Conservation (phyloP, 2,113 vertebrate species). For the Rhynchopsitta pachyrhyncha region DNA sequence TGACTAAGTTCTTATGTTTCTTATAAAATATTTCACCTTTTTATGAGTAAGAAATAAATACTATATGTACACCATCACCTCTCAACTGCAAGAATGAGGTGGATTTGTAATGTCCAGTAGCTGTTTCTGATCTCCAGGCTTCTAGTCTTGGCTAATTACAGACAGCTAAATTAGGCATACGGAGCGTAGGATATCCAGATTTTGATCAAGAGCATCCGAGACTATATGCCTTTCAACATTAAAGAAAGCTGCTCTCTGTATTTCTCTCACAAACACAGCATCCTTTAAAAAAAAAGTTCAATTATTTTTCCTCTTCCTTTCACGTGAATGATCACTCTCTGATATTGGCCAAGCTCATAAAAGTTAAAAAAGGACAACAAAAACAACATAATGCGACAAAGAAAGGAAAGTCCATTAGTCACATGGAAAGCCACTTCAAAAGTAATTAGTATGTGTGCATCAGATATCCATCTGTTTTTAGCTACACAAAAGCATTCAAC, state of each 20-base stretch:
- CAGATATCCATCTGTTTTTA: slow-evolving; percentile 4
- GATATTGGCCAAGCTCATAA: neutral
- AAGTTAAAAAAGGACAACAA: neutral
- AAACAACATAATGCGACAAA: neutral
- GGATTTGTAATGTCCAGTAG: neutral
- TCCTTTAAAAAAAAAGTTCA: neutral
- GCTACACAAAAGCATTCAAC: neutral
- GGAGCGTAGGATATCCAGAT: neutral
- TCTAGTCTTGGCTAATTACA: neutral
- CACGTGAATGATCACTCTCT: neutral
- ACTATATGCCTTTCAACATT: neutral
- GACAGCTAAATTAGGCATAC: neutral
- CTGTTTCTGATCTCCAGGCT: neutral
- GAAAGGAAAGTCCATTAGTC: neutral
- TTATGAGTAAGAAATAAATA: neutral
- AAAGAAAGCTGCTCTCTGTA: neutral
- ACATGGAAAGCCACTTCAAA: neutral
- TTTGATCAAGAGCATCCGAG: neutral
- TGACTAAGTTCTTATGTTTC: neutral
- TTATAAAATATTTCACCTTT: neutral
- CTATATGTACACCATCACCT: neutral
- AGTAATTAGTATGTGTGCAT: neutral
- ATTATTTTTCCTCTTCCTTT: slow-evolving; percentile 6
- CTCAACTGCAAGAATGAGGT: neutral
- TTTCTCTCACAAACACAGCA: neutral